Percentiles rank a stretch among this genome's conserved stretches.
These are phyloP conservation scores for Euzophera pinguis DNA, from an alignment of 2,888 invertebrate species.

Conservation along the genomic window DNA sequence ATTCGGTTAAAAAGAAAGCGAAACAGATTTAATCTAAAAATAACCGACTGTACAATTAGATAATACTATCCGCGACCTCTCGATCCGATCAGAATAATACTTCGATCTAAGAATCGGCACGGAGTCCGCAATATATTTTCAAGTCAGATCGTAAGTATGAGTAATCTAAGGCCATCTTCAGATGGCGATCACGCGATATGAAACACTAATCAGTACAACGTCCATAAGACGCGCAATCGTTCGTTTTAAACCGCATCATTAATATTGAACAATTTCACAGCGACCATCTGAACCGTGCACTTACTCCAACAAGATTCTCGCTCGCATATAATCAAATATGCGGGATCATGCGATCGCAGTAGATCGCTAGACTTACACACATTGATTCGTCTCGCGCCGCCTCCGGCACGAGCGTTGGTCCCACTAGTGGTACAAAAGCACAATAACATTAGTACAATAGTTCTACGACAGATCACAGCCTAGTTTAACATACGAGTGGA, in stretches of 20 bases:
- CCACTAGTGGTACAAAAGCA: slow-evolving; percentile 53
- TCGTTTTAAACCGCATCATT: too few species aligned
- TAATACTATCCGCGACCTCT: slow-evolving; percentile 1
- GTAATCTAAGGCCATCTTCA: too few species aligned
- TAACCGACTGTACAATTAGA: slow-evolving; percentile 3
- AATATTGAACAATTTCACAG: too few species aligned
- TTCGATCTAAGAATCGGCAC: background rate
- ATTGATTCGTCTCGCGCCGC: background rate
- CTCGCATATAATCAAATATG: background rate
- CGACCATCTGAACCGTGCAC: too few species aligned
- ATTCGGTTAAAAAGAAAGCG: slow-evolving; percentile 6
- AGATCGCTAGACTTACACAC: slow-evolving; percentile 3
- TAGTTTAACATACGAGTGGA: slow-evolving; percentile 51
- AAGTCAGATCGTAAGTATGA: too few species aligned
- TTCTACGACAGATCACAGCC: slow-evolving; percentile 76
- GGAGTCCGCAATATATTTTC: background rate
- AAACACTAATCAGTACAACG: too few species aligned
- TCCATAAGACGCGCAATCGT: too few species aligned
- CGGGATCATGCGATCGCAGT: background rate
- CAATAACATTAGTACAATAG: slow-evolving; percentile 44
- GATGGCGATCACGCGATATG: too few species aligned
- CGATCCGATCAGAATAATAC: background rate
- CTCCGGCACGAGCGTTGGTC: slow-evolving; percentile 44
- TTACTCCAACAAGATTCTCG: background rate
- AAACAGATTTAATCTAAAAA: slow-evolving; percentile 1